Conservation (phyloP, 2,888 invertebrate genomes). For the Diloba caeruleocephala region DNA sequence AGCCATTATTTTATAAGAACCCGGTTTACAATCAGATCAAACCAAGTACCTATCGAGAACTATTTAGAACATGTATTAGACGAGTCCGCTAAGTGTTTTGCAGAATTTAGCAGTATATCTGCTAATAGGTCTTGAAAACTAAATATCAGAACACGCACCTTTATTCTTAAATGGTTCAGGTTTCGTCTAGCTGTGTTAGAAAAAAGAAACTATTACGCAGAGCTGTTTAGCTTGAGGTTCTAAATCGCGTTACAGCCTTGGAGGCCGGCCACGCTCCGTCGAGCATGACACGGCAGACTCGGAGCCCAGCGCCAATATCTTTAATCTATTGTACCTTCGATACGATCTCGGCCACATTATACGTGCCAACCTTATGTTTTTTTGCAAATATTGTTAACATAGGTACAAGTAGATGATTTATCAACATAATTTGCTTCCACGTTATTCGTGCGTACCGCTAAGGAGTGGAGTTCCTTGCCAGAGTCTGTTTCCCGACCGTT, state of each 20-base stretch:
- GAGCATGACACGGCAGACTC: conserved; percentile 77
- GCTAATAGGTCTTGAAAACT: too few species aligned
- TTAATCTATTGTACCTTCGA: conserved; percentile 69
- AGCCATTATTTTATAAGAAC: conserved; percentile 41
- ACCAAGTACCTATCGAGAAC: conserved; percentile 20
- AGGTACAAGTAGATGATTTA: conserved; percentile 41
- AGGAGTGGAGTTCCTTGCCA: too few species aligned
- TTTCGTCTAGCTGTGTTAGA: conserved; percentile 23
- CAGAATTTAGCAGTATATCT: background rate
- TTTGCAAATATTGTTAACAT: conserved; percentile 40
- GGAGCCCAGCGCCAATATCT: conserved; percentile 76
- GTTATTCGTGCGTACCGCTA: conserved; percentile 12
- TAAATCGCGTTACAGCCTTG: conserved; percentile 84
- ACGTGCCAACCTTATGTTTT: conserved; percentile 40
- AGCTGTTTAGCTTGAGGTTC: conserved; percentile 67
- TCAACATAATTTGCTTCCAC: conserved; percentile 31
- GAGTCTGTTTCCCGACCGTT: too few species aligned
- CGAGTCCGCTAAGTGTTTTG: conserved; percentile 4
- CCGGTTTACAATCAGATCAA: conserved; percentile 22
- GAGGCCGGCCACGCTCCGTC: conserved; percentile 79
- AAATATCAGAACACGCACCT: too few species aligned
- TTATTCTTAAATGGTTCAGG: conserved; percentile 35
- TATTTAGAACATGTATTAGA: conserved; percentile 19
- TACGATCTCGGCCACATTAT: conserved; percentile 51
- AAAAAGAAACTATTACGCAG: conserved; percentile 70